These are phyloP conservation scores for Drosophila neonasuta DNA, from an alignment of 2,888 invertebrate species.

Conservation along the genomic window DNA sequence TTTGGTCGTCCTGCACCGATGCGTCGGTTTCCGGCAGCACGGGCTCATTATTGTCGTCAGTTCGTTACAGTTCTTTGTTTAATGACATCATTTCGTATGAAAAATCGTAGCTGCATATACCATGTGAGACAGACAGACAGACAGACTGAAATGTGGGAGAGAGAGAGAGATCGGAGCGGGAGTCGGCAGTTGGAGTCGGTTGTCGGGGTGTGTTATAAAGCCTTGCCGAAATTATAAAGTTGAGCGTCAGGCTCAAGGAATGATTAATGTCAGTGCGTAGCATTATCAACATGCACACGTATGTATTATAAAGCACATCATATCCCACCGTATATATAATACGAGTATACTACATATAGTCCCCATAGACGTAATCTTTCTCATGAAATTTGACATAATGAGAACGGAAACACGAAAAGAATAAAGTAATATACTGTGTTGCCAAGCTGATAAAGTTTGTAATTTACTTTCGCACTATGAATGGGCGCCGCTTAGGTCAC, in stretches of 20 bases:
- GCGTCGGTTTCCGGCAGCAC: conserved; percentile 44
- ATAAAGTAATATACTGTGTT: conserved; percentile 17
- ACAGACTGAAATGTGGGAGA: neutral
- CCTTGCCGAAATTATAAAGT: conserved; percentile 71
- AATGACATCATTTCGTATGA: conserved; percentile 75
- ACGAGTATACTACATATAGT: conserved; percentile 33
- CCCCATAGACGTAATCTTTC: conserved; percentile 39
- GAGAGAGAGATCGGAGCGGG: neutral
- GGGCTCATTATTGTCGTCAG: conserved; percentile 70
- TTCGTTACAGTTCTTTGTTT: conserved; percentile 68
- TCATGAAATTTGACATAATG: conserved; percentile 67
- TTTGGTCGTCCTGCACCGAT: conserved; percentile 51
- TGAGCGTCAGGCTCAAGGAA: conserved; percentile 55
- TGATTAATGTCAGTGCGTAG: conserved; percentile 68
- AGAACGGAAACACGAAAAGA: conserved; percentile 51
- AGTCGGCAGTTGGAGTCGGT: neutral
- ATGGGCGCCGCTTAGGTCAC: conserved; percentile 39
- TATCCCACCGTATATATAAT: conserved; percentile 3
- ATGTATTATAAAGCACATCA: conserved; percentile 24
- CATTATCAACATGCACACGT: conserved; percentile 44
- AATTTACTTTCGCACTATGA: conserved; percentile 52
- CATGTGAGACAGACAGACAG: neutral
- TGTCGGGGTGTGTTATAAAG: conserved; percentile 26
- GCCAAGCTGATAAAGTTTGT: conserved; percentile 44
- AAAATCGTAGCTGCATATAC: conserved; percentile 68